Conservation (phyloP, 2,113 vertebrate genomes). For the Psilopogon haemacephalus region DNA sequence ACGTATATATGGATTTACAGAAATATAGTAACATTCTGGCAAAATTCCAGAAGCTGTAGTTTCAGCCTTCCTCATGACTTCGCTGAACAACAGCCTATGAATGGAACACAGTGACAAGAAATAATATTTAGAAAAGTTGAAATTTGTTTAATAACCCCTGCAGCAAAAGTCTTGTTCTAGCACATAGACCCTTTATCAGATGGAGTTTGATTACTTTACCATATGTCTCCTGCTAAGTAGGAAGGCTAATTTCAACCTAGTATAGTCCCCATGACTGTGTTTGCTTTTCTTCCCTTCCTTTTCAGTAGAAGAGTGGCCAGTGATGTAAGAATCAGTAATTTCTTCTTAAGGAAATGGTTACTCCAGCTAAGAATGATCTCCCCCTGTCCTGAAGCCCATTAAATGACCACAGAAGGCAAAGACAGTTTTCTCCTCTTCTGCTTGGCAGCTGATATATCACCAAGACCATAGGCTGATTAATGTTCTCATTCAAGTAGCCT, state of each 20-base stretch:
- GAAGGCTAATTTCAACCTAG: neutral
- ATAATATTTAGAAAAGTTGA: neutral
- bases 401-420: neutral
- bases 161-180: neutral
- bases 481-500: constrained; percentile 8
- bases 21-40: neutral
- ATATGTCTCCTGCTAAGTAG: neutral
- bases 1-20: neutral
- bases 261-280: neutral
- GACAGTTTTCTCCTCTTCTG: neutral
- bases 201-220: neutral
- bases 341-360: neutral
- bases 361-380: neutral
- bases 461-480: neutral
- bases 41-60: neutral
- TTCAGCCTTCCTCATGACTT: neutral
- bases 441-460: neutral
- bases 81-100: neutral
- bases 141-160: neutral
- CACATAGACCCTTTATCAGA: neutral
- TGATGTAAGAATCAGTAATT: neutral
- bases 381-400: neutral
- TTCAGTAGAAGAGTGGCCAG: neutral
- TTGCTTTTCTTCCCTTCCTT: neutral
- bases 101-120: neutral